These are phyloP conservation scores for Synergus umbraculus DNA, from an alignment of 2,888 invertebrate species.

Conservation along the genomic window DNA sequence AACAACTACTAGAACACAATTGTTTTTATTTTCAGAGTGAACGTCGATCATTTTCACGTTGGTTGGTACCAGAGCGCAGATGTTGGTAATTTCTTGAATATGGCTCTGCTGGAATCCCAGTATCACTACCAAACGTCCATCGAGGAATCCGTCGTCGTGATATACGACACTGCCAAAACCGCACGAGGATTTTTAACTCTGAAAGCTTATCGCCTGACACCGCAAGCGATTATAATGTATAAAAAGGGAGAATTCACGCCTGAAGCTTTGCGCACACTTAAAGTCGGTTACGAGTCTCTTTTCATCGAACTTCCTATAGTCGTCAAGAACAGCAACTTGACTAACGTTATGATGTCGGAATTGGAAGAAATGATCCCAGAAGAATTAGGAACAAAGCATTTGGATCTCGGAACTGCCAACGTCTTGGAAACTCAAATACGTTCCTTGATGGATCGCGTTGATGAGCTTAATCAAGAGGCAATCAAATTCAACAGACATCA, in stretches of 20 bases:
- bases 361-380: slow-evolving; percentile 93
- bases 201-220: slow-evolving; percentile 97
- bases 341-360: slow-evolving; percentile 98
- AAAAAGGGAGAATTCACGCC: slow-evolving; percentile 96
- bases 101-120: slow-evolving; percentile 96
- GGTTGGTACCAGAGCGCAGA: slow-evolving; percentile 99
- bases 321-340: slow-evolving; percentile 97
- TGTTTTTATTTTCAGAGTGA: slow-evolving; percentile 82
- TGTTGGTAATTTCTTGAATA: slow-evolving; percentile 96
- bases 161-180: slow-evolving; percentile 98
- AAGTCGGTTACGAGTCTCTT: slow-evolving; percentile 95
- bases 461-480: slow-evolving; percentile 97
- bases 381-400: slow-evolving; percentile 92
- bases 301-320: slow-evolving; percentile 97
- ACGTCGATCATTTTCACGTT: slow-evolving; percentile 98
- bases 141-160: slow-evolving; percentile 98
- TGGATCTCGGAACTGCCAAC: slow-evolving; percentile 93
- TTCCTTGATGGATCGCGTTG: slow-evolving; percentile 96
- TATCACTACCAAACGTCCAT: slow-evolving; percentile 99
- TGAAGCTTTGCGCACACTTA: slow-evolving; percentile 91
- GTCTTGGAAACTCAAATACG: slow-evolving; percentile 90
- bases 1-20: neutral
- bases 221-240: slow-evolving; percentile 97
- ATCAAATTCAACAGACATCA: slow-evolving; percentile 98
- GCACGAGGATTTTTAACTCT: slow-evolving; percentile 96